Conservation (phyloP, 2,888 invertebrate species). For the Xestoiulus laeticollis region DNA sequence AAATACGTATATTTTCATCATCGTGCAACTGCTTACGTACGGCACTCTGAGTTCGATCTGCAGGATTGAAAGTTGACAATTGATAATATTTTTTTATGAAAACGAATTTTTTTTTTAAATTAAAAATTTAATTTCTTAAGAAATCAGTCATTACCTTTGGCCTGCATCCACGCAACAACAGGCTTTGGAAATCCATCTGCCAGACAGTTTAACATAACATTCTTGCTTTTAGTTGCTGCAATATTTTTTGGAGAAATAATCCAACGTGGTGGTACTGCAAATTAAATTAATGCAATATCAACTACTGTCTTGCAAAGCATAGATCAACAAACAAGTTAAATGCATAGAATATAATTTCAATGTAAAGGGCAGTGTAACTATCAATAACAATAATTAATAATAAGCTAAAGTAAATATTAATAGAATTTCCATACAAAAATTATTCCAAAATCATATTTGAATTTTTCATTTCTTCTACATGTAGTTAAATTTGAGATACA, state of each 20-base stretch:
- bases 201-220: conserved; percentile 53
- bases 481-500: too few relatives aligned
- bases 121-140: background rate
- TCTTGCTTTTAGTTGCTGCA: conserved; percentile 44
- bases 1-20: background rate
- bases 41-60: background rate
- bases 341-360: too few relatives aligned
- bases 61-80: background rate
- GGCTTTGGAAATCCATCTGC: conserved; percentile 55
- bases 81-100: background rate
- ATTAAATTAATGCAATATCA: too few relatives aligned
- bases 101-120: background rate
- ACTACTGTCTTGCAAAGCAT: too few relatives aligned
- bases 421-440: background rate
- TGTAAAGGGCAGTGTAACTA: too few relatives aligned
- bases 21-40: background rate
- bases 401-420: background rate
- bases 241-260: conserved; percentile 50
- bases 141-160: conserved; percentile 48
- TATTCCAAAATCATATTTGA: too few relatives aligned
- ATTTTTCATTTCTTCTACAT: too few relatives aligned
- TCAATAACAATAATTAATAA: background rate
- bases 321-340: too few relatives aligned
- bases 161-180: conserved; percentile 53
- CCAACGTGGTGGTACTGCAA: conserved; percentile 55